Evolutionary conservation across 2,888 invertebrate genomes (phyloP).

Genomic region (Lissonota sp.): DNA sequence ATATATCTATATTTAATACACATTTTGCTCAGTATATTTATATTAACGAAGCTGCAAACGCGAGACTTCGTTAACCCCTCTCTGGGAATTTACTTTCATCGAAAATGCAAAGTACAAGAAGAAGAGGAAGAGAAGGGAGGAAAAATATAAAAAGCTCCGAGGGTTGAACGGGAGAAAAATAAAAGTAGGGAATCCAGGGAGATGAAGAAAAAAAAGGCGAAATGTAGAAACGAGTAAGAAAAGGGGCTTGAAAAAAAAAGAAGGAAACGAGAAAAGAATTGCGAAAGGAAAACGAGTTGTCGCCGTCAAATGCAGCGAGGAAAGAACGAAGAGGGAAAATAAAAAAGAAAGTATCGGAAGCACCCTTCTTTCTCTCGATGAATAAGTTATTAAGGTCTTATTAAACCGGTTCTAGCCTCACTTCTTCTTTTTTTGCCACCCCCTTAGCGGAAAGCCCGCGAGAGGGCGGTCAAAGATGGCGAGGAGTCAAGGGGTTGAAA

Average conservation of each 20-base stretch:
- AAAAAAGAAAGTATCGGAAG: slow-evolving; percentile 43
- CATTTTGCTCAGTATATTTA: slow-evolving; percentile 1
- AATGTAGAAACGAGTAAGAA: slow-evolving; percentile 1
- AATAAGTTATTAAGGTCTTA: slow-evolving; percentile 79
- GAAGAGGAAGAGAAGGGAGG: neutral
- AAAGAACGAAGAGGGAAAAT: slow-evolving; percentile 48
- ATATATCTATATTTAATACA: slow-evolving; percentile 2
- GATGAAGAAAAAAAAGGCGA: slow-evolving; percentile 25
- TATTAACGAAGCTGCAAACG: slow-evolving; percentile 43
- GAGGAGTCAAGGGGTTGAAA: slow-evolving; percentile 14
- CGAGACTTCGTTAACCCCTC: slow-evolving; percentile 53
- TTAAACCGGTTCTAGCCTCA: slow-evolving; percentile 76
- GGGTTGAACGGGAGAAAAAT: slow-evolving; percentile 4
- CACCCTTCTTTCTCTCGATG: slow-evolving; percentile 59
- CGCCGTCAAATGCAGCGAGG: slow-evolving; percentile 51
- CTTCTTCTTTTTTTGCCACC: slow-evolving; percentile 39
- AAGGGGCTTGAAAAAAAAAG: slow-evolving; percentile 7
- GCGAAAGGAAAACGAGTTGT: slow-evolving; percentile 54
- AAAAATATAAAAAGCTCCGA: slow-evolving; percentile 12
- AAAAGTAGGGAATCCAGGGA: slow-evolving; percentile 14
- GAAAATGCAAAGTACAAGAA: slow-evolving; percentile 22
- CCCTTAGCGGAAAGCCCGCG: slow-evolving; percentile 48
- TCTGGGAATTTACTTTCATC: slow-evolving; percentile 44
- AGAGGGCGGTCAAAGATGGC: slow-evolving; percentile 28
- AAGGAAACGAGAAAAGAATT: slow-evolving; percentile 43